Conservation (phyloP, 2,888 invertebrate genomes). For the Amiota mariae region DNA sequence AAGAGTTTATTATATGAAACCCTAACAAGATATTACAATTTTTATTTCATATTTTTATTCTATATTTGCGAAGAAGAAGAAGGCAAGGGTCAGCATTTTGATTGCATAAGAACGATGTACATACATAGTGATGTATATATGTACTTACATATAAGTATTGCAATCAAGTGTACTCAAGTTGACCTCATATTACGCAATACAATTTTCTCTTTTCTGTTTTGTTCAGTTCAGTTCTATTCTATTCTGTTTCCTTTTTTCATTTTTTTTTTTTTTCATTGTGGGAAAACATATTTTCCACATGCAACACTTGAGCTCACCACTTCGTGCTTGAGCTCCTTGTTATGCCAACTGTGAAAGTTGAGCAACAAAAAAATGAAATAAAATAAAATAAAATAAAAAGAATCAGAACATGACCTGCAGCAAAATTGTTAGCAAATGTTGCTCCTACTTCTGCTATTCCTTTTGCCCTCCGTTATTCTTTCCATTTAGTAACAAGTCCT, state of each 20-base stretch:
- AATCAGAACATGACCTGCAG: slow-evolving; percentile 15
- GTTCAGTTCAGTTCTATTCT: background rate
- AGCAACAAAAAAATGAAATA: background rate
- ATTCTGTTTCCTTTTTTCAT: background rate
- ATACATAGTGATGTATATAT: background rate
- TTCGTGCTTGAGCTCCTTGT: slow-evolving; percentile 21
- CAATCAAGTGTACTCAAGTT: slow-evolving; percentile 19
- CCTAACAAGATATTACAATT: too few relatives aligned
- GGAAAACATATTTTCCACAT: slow-evolving; percentile 9
- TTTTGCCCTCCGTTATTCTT: too few relatives aligned
- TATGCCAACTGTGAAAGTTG: slow-evolving; percentile 5
- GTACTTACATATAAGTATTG: background rate
- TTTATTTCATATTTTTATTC: too few relatives aligned
- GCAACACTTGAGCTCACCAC: slow-evolving; percentile 5
- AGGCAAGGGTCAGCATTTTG: too few relatives aligned
- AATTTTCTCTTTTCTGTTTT: background rate
- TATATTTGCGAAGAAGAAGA: too few relatives aligned
- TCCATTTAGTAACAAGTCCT: too few relatives aligned
- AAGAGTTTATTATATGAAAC: too few relatives aligned
- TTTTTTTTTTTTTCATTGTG: too few relatives aligned
- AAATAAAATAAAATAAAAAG: background rate
- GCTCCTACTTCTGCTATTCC: too few relatives aligned
- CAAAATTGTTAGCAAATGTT: background rate
- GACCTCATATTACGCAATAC: slow-evolving; percentile 21
- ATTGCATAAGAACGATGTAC: too few relatives aligned